Evolutionary conservation across 2,797 vertebrate genomes (phyloP).

Genomic region (Avahi laniger): DNA sequence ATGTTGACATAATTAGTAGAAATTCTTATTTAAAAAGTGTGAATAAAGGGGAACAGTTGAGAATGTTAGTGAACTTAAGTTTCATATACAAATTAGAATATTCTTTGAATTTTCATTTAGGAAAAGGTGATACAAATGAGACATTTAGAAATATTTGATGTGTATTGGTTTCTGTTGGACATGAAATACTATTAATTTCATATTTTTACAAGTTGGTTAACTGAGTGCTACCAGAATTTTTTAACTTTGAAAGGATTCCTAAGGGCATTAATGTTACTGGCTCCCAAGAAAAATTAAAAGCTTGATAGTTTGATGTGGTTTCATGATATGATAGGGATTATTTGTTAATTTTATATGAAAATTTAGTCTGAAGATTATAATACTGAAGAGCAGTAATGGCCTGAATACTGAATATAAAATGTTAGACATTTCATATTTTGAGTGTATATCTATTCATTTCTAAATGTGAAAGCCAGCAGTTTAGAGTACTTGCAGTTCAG

Average conservation of each 20-base stretch:
- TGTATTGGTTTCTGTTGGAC: slow-evolving; percentile 11
- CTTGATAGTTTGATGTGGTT: slow-evolving; percentile 48
- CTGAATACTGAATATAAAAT: slow-evolving; percentile 4
- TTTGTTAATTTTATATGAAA: slow-evolving; percentile 47
- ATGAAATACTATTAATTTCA: slow-evolving; percentile 41
- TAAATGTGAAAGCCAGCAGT: neutral
- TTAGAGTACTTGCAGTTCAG: neutral
- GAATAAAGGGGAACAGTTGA: neutral
- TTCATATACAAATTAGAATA: slow-evolving; percentile 3
- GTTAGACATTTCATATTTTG: neutral
- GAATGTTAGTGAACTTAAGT: slow-evolving; percentile 18
- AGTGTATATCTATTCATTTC: neutral
- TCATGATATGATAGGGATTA: slow-evolving; percentile 24
- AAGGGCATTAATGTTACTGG: neutral
- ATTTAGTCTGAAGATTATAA: slow-evolving; percentile 30
- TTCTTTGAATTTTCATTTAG: slow-evolving; percentile 46
- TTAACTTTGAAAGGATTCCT: slow-evolving; percentile 31
- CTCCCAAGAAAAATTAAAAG: slow-evolving; percentile 32
- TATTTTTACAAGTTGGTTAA: slow-evolving; percentile 39
- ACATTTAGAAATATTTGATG: slow-evolving; percentile 38
- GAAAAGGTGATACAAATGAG: slow-evolving; percentile 54
- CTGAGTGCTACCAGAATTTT: neutral
- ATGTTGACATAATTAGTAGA: neutral
- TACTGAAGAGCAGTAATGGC: neutral
- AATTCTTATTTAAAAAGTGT: slow-evolving; percentile 35